Percentiles rank a stretch among this genome's conserved stretches.
These are phyloP conservation scores for Heliothis virescens DNA, from an alignment of 1,140 invertebrate genomes.

Conservation along the genomic window DNA sequence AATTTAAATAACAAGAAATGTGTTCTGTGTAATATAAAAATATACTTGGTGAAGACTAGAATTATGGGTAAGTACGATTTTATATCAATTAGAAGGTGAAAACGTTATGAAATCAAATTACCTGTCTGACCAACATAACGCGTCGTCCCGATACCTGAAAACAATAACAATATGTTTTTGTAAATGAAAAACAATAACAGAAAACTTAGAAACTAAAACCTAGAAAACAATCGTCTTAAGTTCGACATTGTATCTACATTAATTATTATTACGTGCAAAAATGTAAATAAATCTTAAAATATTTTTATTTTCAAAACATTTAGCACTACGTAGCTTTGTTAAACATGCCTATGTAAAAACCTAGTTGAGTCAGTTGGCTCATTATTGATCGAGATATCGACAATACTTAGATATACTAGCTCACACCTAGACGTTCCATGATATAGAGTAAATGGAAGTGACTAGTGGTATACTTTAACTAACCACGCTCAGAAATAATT, in stretches of 20 bases:
- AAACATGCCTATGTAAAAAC: conserved; percentile 26
- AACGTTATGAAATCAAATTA: conserved; percentile 78
- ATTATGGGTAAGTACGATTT: too few species aligned
- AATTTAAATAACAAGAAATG: too few species aligned
- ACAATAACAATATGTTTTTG: conserved; percentile 55
- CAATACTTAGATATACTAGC: conserved; percentile 19
- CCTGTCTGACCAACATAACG: conserved; percentile 92
- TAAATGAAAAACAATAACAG: not conserved
- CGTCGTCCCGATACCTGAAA: conserved; percentile 92
- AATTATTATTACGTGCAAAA: too few species aligned
- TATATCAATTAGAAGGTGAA: conserved; percentile 1
- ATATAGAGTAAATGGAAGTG: conserved; percentile 1
- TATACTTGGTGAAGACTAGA: too few species aligned
- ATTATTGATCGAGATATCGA: conserved; percentile 26
- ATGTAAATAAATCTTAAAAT: not conserved
- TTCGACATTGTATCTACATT: too few species aligned
- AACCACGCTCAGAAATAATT: not conserved
- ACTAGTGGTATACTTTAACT: not conserved
- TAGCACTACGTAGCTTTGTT: conserved; percentile 1
- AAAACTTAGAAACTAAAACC: not conserved
- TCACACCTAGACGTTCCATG: conserved; percentile 17
- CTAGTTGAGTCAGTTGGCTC: not conserved
- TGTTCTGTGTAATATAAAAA: too few species aligned
- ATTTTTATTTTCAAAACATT: not conserved
- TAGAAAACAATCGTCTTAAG: too few species aligned